Evolutionary conservation across 1,140 invertebrate species (phyloP).

Genomic region (Stegodyphus dumicola): DNA sequence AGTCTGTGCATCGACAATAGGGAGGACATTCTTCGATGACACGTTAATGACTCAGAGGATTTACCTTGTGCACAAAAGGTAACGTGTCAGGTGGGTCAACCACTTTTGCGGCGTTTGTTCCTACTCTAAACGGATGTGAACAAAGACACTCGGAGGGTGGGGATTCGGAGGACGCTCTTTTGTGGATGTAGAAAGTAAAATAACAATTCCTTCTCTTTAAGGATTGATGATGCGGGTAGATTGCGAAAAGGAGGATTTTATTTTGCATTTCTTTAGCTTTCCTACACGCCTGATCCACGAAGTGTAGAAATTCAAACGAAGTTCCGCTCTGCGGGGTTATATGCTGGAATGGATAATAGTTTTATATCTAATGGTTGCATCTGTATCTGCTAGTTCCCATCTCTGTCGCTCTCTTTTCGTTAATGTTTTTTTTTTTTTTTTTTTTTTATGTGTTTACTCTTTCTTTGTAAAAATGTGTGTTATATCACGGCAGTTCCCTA

Average conservation of each 20-base stretch:
- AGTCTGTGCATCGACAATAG: constrained; percentile 28
- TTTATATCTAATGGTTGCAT: too few species aligned
- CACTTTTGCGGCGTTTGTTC: constrained; percentile 1
- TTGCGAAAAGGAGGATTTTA: neutral
- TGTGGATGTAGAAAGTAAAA: constrained; percentile 8
- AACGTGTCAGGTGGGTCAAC: constrained; percentile 45
- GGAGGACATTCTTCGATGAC: constrained; percentile 46
- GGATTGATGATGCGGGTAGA: constrained; percentile 13
- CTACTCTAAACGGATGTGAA: neutral
- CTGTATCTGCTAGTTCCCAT: too few species aligned
- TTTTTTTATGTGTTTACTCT: too few species aligned
- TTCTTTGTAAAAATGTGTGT: too few species aligned
- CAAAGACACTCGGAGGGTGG: constrained; percentile 3
- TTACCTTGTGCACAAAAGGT: constrained; percentile 26
- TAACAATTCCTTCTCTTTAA: constrained; percentile 19
- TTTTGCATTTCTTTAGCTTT: neutral
- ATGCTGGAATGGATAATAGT: too few species aligned
- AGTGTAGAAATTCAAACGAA: too few species aligned
- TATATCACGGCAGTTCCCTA: too few species aligned
- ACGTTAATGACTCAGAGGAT: constrained; percentile 53
- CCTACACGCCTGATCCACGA: neutral
- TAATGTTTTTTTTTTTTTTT: too few species aligned
- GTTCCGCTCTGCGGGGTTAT: too few species aligned
- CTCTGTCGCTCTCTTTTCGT: too few species aligned
- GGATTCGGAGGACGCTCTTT: constrained; percentile 2